Conservation (phyloP, 2,888 invertebrate genomes). For the Altica lythri region DNA sequence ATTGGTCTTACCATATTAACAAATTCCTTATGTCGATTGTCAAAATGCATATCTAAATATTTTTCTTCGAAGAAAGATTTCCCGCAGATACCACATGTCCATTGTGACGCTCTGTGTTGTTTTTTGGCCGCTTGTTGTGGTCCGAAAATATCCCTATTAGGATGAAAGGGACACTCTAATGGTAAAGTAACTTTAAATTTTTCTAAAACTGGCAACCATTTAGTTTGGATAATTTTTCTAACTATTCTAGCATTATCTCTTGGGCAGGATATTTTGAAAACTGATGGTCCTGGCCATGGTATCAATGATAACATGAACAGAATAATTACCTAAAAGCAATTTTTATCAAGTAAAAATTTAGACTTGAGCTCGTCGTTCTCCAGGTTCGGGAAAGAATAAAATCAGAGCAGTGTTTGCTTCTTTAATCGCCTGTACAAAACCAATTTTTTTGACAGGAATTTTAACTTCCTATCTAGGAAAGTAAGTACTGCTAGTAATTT, state of each 20-base stretch:
- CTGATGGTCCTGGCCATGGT: constrained; percentile 86
- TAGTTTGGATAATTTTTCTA: constrained; percentile 84
- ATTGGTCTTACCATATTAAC: constrained; percentile 72
- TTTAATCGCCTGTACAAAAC: too few relatives aligned
- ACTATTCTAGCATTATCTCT: constrained; percentile 88
- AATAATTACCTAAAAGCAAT: constrained; percentile 71
- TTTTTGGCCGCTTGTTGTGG: constrained; percentile 85
- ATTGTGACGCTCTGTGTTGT: constrained; percentile 84
- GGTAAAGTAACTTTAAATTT: constrained; percentile 83
- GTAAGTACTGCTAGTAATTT: too few relatives aligned
- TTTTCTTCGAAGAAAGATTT: constrained; percentile 90
- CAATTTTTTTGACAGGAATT: too few relatives aligned
- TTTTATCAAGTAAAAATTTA: too few relatives aligned
- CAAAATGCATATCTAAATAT: constrained; percentile 86
- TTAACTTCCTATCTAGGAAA: too few relatives aligned
- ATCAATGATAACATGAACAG: constrained; percentile 80
- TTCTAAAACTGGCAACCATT: constrained; percentile 89
- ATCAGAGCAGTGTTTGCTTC: too few relatives aligned
- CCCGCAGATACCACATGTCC: constrained; percentile 90
- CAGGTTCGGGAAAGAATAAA: too few relatives aligned
- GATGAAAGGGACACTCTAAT: constrained; percentile 88
- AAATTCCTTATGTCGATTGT: constrained; percentile 82
- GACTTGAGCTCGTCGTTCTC: too few relatives aligned
- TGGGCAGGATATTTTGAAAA: constrained; percentile 85
- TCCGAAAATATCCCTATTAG: constrained; percentile 83